Base-by-base conservation (phyloP, 2,113 vertebrate species). In the Triplophysa tibetana region DNA sequence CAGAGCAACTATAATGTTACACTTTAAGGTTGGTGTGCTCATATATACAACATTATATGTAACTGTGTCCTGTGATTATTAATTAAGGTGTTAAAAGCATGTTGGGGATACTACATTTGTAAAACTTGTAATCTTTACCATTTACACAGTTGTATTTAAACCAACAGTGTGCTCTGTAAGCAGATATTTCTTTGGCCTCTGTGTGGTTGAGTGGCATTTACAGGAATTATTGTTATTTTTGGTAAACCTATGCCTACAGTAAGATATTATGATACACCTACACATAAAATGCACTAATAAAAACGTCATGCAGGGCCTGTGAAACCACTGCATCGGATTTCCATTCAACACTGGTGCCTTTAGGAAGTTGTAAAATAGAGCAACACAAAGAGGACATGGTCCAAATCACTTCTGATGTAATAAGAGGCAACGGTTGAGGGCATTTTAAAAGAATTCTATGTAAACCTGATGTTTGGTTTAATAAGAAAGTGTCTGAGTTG, bases 341-440 rank as follows among this genome's bases (percentile, higher is more conserved):
- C 70, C 75, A 68, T 45, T 72, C 26, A 60, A 29, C 62, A 61
- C 68, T 77, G 66, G 29, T 77, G 77, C 58, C 61, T 81, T 85
- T 80, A 80, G 79, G 79, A 85, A 82, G 77, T 62, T 79, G 77
- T 85, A 78, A 83, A 70, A 41, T 13, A 63, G 56, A 64, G 26
- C 62, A 62, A 3, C 52, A 77, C 41, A 81, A 33, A 81, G 66
- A 81, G 41, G 67, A 19, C 26, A 60, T 43, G 50, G 52, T 80
- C 60, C 52, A 50, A 82, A 21, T 70, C 52, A 19, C 33, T 52
- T 48, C 61, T 75, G 79, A 69, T 81, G 62, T 69, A 75, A 81
- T 66, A 67, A 12, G 23, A 72, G 45, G 41, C 26, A 52, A 23
- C n/a, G 8, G 61, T 23, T 82, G 60, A 77, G 45, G 74, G 72